phyloP scores from a whole-genome alignment of 2,888 invertebrate genomes.

The Silvanus unidentatus region DNA sequence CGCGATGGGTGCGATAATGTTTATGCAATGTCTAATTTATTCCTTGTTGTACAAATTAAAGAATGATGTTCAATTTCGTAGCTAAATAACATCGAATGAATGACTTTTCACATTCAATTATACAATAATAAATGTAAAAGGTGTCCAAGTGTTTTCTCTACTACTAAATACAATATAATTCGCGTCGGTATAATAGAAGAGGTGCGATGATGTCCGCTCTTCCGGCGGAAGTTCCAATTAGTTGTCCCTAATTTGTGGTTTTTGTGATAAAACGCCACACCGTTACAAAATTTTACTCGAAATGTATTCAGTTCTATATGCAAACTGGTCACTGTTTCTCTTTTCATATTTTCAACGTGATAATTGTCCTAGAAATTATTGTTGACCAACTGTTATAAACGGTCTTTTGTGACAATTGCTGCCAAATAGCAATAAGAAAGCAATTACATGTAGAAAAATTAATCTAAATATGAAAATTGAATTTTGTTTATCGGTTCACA shows the following conservation, averaged over 20 bases:
- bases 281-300: slow-evolving; percentile 10
- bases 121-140: slow-evolving; percentile 33
- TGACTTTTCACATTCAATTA: slow-evolving; percentile 32
- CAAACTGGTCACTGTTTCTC: background rate
- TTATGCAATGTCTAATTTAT: no score
- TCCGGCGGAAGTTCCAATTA: slow-evolving; percentile 35
- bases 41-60: background rate
- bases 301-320: background rate
- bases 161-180: slow-evolving; percentile 38
- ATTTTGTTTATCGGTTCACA: background rate
- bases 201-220: slow-evolving; percentile 36
- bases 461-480: slow-evolving; percentile 3
- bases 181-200: slow-evolving; percentile 28
- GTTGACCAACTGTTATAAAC: no score
- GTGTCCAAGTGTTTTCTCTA: slow-evolving; percentile 26
- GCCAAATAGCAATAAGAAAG: no score
- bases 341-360: background rate
- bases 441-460: background rate
- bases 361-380: background rate
- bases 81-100: slow-evolving; percentile 12
- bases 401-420: no score
- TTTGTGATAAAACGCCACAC: slow-evolving; percentile 27
- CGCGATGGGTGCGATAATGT: no score
- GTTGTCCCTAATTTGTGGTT: slow-evolving; percentile 32
- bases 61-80: background rate